These are phyloP conservation scores for Elysia chlorotica DNA, from an alignment of 1,140 invertebrate species.

Conservation along the genomic window DNA sequence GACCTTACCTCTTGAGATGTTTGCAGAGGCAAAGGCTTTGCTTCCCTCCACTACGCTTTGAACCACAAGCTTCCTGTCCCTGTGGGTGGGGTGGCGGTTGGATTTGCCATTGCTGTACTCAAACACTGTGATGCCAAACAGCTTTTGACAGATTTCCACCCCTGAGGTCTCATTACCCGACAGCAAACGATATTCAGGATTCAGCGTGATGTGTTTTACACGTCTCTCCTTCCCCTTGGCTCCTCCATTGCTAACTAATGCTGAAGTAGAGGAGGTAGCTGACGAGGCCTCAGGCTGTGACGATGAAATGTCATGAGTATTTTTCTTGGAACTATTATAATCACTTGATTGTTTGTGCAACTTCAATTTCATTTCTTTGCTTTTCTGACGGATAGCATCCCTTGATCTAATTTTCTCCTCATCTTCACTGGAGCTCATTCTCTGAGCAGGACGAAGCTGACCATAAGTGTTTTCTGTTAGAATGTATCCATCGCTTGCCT, in stretches of 20 bases:
- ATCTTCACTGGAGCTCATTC: no score
- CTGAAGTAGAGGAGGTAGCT: no score
- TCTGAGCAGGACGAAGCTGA: no score
- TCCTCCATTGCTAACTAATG: neutral
- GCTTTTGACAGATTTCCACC: constrained; percentile 16
- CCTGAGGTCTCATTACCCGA: constrained; percentile 15
- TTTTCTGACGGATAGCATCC: neutral
- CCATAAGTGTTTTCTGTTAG: no score
- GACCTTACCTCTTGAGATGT: constrained; percentile 9
- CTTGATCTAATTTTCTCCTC: neutral
- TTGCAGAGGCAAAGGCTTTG: neutral
- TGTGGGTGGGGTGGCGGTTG: neutral
- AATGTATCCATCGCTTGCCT: no score
- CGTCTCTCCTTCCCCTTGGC: neutral
- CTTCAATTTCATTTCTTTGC: constrained; percentile 6
- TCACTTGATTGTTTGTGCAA: neutral
- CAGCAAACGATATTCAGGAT: neutral
- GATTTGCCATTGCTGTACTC: constrained; percentile 15
- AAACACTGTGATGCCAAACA: constrained; percentile 12
- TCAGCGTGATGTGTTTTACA: constrained; percentile 1
- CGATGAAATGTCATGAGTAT: neutral
- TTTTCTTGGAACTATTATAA: neutral
- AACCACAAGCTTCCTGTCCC: constrained; percentile 10
- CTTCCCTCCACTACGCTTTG: constrained; percentile 8
- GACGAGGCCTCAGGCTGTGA: neutral